Conservation (phyloP, 2,888 invertebrate genomes). For the Lissonota sp. region DNA sequence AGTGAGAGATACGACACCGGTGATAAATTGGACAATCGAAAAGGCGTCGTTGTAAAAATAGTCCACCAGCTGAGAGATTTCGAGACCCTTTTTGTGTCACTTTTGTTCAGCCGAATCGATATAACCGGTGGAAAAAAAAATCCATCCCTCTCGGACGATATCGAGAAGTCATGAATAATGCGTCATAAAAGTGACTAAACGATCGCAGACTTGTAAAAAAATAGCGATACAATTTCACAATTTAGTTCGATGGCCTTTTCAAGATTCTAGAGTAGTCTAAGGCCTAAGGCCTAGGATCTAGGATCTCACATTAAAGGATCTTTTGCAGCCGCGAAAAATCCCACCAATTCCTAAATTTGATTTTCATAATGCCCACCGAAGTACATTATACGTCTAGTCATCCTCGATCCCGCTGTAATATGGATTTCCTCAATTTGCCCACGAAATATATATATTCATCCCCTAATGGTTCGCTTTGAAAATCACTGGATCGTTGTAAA, state of each 20-base stretch:
- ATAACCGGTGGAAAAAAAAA: conserved; percentile 21
- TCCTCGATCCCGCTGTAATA: neutral
- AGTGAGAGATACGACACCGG: conserved; percentile 64
- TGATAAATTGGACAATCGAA: conserved; percentile 63
- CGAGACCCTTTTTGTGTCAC: conserved; percentile 44
- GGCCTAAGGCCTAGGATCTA: no score
- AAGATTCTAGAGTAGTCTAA: no score
- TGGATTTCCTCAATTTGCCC: conserved; percentile 3
- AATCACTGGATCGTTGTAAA: conserved; percentile 52
- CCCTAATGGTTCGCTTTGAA: conserved; percentile 46
- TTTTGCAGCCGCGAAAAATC: neutral
- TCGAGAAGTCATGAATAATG: conserved; percentile 25
- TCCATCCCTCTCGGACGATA: neutral
- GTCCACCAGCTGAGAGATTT: conserved; percentile 41
- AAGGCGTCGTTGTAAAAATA: conserved; percentile 43
- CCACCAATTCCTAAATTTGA: conserved; percentile 12
- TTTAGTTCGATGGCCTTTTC: neutral
- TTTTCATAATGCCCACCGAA: conserved; percentile 18
- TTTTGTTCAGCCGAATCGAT: conserved; percentile 54
- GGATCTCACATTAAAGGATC: neutral
- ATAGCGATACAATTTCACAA: neutral
- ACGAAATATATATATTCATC: conserved; percentile 9
- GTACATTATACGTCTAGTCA: conserved; percentile 19
- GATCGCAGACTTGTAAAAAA: neutral
- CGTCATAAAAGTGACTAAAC: conserved; percentile 2